These are phyloP conservation scores for Fukomys damarensis DNA, from an alignment of 2,113 vertebrate species.

Conservation along the genomic window DNA sequence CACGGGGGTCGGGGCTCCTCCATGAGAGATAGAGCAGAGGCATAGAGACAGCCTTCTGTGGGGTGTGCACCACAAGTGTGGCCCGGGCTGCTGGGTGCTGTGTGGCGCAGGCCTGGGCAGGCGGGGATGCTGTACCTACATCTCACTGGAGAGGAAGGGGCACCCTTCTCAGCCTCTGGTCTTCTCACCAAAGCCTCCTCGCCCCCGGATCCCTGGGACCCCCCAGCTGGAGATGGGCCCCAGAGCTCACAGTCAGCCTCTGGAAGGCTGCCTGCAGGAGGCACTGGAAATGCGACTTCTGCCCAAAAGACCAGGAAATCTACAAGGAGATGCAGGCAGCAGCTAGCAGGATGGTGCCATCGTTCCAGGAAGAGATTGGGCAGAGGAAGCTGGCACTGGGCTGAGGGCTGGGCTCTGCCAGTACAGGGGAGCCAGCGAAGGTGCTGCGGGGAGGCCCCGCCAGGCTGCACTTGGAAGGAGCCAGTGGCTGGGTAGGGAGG, in stretches of 20 bases:
- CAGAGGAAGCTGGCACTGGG: too few species aligned
- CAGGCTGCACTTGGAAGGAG: background rate
- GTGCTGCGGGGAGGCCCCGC: background rate
- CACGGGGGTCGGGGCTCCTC: background rate
- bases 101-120: background rate
- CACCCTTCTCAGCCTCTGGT: background rate
- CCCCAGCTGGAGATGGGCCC: background rate
- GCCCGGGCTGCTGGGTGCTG: background rate
- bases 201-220: background rate
- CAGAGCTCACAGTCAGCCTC: rapidly evolving
- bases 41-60: background rate
- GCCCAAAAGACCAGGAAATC: background rate
- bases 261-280: background rate
- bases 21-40: background rate
- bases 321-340: background rate
- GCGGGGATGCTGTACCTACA: rapidly evolving
- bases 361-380: background rate
- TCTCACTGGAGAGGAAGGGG: background rate
- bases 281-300: too few species aligned
- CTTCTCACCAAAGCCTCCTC: background rate
- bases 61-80: background rate
- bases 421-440: background rate
- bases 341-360: background rate
- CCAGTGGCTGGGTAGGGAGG: background rate
- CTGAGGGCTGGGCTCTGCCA: background rate